Base-by-base conservation (phyloP, 2,113 vertebrate genomes). In the Vulpes vulpes region DNA sequence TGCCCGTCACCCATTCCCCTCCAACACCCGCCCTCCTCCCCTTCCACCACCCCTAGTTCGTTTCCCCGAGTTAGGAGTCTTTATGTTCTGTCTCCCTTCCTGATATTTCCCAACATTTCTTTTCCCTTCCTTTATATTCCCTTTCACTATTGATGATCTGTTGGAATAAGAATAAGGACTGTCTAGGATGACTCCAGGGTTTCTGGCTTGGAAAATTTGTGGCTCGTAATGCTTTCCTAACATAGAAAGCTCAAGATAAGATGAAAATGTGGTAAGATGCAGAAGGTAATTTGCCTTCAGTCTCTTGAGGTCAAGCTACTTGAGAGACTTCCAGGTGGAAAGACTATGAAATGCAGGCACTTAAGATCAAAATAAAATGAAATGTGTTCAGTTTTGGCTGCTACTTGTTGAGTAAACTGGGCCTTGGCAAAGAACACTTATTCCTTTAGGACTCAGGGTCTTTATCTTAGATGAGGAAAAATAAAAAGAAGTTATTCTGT, bases 391-490 rank as follows among this genome's bases (percentile, higher is more conserved):
- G 2, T 94, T 88, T 91, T 62, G 64, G 16, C 27, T 93, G 89
- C 71, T 83, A 94, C n/a, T 81, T 73, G 49, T 71, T 89, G 12
- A 93, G 49, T 94, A 74, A 83, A 92, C 3, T 51, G 32, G 12
- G 38, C 8, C 17, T 91, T 96, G 55, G 17, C 43, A 83, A 83
- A 79, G n/a, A 55, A 76, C 8, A 16, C 3, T 14, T 11, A n/a
- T 89, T 96, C 96, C 73, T 71, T 89, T 78, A 90, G 35, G 73
- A 95, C 91, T 90, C 89, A 92, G 60, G 55, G 91, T 76, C 16
- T 97, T 97, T 43, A 93, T 95, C 78, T 25, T 62, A 49, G 23
- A 25, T 19, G 93, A 96, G 16, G n/a, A 97, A 81, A 35, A 96
- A 82, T 12, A 78, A 89, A 96, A 94, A 35, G 14, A 94, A 97